These are phyloP conservation scores for Orientallactaga sibirica DNA, from an alignment of 2,797 vertebrate species.

Conservation along the genomic window DNA sequence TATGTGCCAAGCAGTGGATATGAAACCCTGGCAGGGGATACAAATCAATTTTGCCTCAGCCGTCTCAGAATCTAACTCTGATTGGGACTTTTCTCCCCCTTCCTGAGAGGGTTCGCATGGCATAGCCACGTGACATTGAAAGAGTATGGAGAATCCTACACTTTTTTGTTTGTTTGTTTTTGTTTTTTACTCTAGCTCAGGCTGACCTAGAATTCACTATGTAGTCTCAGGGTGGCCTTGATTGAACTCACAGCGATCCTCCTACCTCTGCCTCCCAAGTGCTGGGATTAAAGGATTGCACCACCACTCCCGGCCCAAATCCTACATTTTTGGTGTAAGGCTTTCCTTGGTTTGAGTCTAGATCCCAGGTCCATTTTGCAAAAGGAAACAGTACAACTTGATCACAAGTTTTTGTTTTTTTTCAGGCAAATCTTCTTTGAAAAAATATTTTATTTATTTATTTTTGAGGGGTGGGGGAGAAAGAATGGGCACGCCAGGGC, in stretches of 20 bases:
- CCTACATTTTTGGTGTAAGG: background rate
- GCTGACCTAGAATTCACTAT: too few relatives aligned
- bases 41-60: background rate
- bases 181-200: too few relatives aligned
- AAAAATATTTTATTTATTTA: too few relatives aligned
- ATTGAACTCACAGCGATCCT: too few relatives aligned
- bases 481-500: too few relatives aligned
- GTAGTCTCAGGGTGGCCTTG: too few relatives aligned
- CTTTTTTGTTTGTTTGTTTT: background rate
- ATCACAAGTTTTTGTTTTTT: background rate
- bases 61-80: background rate
- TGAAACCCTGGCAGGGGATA: background rate
- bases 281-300: too few relatives aligned
- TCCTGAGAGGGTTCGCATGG: background rate
- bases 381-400: background rate
- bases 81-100: background rate
- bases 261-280: too few relatives aligned
- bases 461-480: too few relatives aligned
- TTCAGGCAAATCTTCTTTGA: conserved; percentile 36
- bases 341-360: background rate
- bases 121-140: background rate
- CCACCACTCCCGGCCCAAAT: background rate
- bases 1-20: background rate
- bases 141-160: background rate
- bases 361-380: background rate